Evolutionary conservation across 2,888 invertebrate species (phyloP).

Genomic region (Thymelicus sylvestris): DNA sequence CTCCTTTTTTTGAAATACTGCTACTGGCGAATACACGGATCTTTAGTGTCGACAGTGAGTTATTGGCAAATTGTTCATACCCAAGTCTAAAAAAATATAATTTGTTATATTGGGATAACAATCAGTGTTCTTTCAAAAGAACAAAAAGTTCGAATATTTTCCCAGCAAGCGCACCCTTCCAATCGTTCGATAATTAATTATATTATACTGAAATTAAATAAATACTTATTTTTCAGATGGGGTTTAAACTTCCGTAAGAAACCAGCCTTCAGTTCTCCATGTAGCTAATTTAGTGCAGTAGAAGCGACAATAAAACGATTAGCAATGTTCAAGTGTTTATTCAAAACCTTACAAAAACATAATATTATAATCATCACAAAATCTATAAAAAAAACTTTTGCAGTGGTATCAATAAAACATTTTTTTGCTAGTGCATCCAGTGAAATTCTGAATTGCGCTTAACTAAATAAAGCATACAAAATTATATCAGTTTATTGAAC

Average conservation of each 20-base stretch:
- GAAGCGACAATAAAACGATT: slow-evolving; percentile 4
- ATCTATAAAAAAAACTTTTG: slow-evolving; percentile 8
- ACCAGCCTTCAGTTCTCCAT: slow-evolving; percentile 5
- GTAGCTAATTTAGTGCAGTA: slow-evolving; percentile 18
- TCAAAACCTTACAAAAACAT: slow-evolving; percentile 30
- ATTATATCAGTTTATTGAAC: too few relatives aligned
- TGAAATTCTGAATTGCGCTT: slow-evolving; percentile 21
- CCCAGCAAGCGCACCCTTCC: too few relatives aligned
- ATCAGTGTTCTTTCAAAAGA: too few relatives aligned
- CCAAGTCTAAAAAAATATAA: too few relatives aligned
- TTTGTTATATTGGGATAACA: too few relatives aligned
- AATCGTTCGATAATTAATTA: too few relatives aligned
- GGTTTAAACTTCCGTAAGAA: slow-evolving; percentile 48
- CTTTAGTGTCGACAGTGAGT: too few relatives aligned
- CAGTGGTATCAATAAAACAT: neutral
- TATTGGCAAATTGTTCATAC: too few relatives aligned
- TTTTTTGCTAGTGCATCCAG: neutral
- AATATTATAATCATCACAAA: slow-evolving; percentile 16
- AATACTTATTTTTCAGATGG: slow-evolving; percentile 54
- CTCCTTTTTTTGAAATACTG: too few relatives aligned
- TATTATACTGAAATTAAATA: too few relatives aligned
- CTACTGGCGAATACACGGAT: neutral
- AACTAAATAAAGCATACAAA: neutral
- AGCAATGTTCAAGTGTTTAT: slow-evolving; percentile 29
- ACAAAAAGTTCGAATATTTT: too few relatives aligned